Percentiles rank a stretch among this genome's conserved stretches.
Evolutionary conservation across 2,888 invertebrate genomes (phyloP).

Genomic region (Diabrotica balteata): DNA sequence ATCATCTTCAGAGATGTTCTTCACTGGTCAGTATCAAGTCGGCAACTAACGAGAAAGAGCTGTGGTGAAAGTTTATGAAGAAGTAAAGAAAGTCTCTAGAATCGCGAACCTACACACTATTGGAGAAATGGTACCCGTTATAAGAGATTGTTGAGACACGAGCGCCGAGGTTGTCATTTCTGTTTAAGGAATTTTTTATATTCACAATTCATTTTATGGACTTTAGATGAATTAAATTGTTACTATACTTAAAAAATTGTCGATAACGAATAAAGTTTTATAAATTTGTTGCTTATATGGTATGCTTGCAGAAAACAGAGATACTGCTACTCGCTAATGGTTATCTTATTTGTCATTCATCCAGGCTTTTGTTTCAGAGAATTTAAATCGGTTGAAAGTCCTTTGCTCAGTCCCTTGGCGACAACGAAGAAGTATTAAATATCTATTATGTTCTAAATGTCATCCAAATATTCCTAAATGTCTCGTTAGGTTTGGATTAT

Average conservation of each 20-base stretch:
- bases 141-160: slow-evolving; percentile 16
- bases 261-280: too few species aligned
- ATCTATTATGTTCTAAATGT: too few species aligned
- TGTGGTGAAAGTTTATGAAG: slow-evolving; percentile 34
- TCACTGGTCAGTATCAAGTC: slow-evolving; percentile 24
- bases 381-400: not conserved
- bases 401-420: too few species aligned
- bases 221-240: too few species aligned
- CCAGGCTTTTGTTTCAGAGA: not conserved
- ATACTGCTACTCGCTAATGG: not conserved
- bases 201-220: too few species aligned
- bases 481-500: too few species aligned
- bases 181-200: too few species aligned
- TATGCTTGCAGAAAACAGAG: too few species aligned
- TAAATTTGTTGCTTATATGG: too few species aligned
- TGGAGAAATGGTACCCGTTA: slow-evolving; percentile 48
- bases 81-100: slow-evolving; percentile 29
- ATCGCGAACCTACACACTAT: not conserved
- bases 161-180: not conserved
- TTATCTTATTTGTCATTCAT: not conserved
- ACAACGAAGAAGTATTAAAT: too few species aligned
- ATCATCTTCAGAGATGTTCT: slow-evolving; percentile 40
- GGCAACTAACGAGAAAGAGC: slow-evolving; percentile 25
- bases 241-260: too few species aligned
- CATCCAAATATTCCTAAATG: too few species aligned